phyloP scores from a whole-genome alignment of 2,888 invertebrate genomes.

The Anthrax anthrax region DNA sequence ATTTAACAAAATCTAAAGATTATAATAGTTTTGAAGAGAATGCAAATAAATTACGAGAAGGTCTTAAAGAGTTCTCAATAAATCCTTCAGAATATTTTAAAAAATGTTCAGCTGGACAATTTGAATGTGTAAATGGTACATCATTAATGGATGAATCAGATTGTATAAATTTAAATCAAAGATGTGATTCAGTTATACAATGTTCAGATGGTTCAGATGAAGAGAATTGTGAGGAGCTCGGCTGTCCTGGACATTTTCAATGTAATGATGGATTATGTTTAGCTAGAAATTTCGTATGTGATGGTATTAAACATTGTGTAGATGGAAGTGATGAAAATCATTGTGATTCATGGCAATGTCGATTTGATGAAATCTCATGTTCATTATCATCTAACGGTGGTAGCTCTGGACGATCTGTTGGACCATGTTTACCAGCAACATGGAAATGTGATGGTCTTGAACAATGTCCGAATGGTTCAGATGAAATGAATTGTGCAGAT shows the following conservation, averaged over 20 bases:
- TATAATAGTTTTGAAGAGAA: neutral
- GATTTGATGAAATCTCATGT: constrained; percentile 42
- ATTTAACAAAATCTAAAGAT: neutral
- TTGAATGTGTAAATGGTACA: constrained; percentile 44
- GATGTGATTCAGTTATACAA: constrained; percentile 44
- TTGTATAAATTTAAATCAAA: constrained; percentile 37
- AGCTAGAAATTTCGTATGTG: constrained; percentile 44
- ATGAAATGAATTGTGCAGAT: constrained; percentile 40
- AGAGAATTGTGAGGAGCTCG: constrained; percentile 38
- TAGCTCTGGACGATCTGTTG: constrained; percentile 36
- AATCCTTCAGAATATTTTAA: constrained; percentile 25
- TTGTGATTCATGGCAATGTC: constrained; percentile 40
- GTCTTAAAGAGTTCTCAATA: constrained; percentile 4
- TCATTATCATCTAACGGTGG: constrained; percentile 20
- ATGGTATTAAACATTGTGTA: constrained; percentile 45
- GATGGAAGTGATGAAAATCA: constrained; percentile 45
- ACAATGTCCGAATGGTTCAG: constrained; percentile 41
- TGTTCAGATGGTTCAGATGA: constrained; percentile 50
- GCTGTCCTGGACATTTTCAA: constrained; percentile 45
- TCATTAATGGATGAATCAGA: constrained; percentile 41
- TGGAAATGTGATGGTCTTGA: constrained; percentile 45
- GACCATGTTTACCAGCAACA: constrained; percentile 42
- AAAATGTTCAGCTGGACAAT: constrained; percentile 42
- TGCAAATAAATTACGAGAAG: constrained; percentile 1
- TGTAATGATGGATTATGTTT: constrained; percentile 45